phyloP scores from a whole-genome alignment of 2,797 vertebrate genomes.

The Chaunax sp. region DNA sequence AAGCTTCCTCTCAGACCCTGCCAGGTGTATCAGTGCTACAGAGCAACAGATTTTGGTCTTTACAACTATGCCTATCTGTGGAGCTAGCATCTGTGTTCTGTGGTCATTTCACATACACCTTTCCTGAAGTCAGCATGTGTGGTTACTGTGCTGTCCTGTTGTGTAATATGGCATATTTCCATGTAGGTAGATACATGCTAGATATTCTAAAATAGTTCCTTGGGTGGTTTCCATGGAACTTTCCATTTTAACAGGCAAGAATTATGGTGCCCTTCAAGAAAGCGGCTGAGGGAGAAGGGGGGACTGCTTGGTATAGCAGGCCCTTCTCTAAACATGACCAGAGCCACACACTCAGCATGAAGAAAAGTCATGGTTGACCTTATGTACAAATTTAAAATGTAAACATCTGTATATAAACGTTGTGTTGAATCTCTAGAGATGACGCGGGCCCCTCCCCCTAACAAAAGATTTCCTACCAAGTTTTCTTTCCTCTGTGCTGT shows the following conservation, averaged over 20 bases:
- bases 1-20: not conserved
- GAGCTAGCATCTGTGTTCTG: slow-evolving; percentile 45
- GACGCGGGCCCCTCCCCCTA: not conserved
- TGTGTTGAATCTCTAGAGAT: slow-evolving; percentile 9
- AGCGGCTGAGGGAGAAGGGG: slow-evolving; percentile 36
- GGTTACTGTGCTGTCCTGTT: slow-evolving; percentile 47
- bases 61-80: slow-evolving; percentile 5
- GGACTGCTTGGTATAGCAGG: slow-evolving; percentile 41
- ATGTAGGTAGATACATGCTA: slow-evolving; percentile 50
- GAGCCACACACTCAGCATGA: slow-evolving; percentile 37
- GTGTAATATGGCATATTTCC: slow-evolving; percentile 56
- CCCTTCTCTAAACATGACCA: slow-evolving; percentile 61
- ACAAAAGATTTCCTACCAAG: slow-evolving; percentile 10
- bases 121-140: slow-evolving; percentile 50
- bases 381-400: slow-evolving; percentile 39
- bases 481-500: slow-evolving; percentile 17
- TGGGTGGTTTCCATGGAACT: slow-evolving; percentile 58
- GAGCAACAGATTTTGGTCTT: slow-evolving; percentile 19
- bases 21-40: slow-evolving; percentile 21
- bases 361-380: slow-evolving; percentile 35
- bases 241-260: slow-evolving; percentile 66
- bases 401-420: slow-evolving; percentile 24
- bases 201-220: slow-evolving; percentile 60
- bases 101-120: slow-evolving; percentile 18
- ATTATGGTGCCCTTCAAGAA: slow-evolving; percentile 46